Evolutionary conservation across 2,888 invertebrate species (phyloP), one percentile per base, ranked within the genome.

Genomic region (Drosophila picticornis): DNA sequence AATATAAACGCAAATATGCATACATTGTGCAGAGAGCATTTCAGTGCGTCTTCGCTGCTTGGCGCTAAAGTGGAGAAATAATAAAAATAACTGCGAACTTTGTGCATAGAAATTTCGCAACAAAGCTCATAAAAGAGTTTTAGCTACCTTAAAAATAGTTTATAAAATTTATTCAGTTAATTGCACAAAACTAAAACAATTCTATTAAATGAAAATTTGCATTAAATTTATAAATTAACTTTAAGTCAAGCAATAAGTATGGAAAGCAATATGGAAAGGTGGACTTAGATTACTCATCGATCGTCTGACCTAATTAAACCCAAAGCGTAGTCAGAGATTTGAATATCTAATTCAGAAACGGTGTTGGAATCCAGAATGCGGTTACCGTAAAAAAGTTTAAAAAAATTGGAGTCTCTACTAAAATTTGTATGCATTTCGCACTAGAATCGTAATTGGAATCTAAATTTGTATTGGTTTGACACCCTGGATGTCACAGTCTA

Each of bases 1-100:
- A 73, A 80, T 81, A 87, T 80, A 72, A 76, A 73, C 61, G 64
- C 57, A 87, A 81, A 77, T 75, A 82, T 67, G 80, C 68, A 81
- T 77, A 83, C 77, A 77, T 80, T 80, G 59, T 68, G 56, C 51
- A 68, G 58, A n/a, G 61, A 64, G 64, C 80, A 77, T 77, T 71
- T 78, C 66, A 52, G 65, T 60, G 71, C 63, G 61, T 68, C 72
- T 83, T 80, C 64, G 64, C 53, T 50, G 63, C 77, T 62, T 69
- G 59, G 50, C 71, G 60, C 52, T 62, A 61, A 69, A 63, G 25
- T 7, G 50, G 13, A 43, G 43, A 34, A 29, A 31, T 25, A 61
- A 61, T 2, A 51, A 51, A 34, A 34, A 25, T 10, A 61, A 25
- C 4, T 38, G n/a, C 4, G 4, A 40, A 27, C n/a, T n/a, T 27